These are phyloP conservation scores for Saccostrea cuccullata DNA, from an alignment of 1,140 invertebrate species.

Conservation along the genomic window DNA sequence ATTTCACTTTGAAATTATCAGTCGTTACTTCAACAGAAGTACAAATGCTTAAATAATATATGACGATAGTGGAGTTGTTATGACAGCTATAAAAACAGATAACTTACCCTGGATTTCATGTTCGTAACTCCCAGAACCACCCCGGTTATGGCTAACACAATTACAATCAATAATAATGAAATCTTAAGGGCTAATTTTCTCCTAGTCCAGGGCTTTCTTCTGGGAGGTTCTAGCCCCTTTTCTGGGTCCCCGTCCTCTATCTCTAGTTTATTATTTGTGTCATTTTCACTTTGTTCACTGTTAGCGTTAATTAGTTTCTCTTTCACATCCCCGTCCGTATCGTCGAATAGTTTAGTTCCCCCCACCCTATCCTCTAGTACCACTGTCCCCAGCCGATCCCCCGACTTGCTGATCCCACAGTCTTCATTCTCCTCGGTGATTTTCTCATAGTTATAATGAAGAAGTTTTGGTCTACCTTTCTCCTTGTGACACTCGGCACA, in stretches of 20 bases:
- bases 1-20: background rate
- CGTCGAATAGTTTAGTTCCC: background rate
- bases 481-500: conserved; percentile 24
- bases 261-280: background rate
- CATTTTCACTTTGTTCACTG: background rate
- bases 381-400: background rate
- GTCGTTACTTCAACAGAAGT: no score
- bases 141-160: background rate
- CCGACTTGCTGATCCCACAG: background rate
- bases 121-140: background rate
- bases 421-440: background rate
- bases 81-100: background rate
- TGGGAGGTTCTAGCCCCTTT: background rate
- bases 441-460: background rate
- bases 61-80: background rate
- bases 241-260: background rate
- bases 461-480: background rate
- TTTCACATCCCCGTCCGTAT: background rate
- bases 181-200: background rate
- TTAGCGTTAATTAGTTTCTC: background rate
- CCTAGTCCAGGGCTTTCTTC: background rate
- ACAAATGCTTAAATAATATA: background rate
- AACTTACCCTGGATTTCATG: background rate
- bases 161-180: background rate
- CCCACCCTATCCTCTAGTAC: background rate